Evolutionary conservation across 2,113 vertebrate genomes (phyloP).

Genomic region (Nothobranchius kuhntae): DNA sequence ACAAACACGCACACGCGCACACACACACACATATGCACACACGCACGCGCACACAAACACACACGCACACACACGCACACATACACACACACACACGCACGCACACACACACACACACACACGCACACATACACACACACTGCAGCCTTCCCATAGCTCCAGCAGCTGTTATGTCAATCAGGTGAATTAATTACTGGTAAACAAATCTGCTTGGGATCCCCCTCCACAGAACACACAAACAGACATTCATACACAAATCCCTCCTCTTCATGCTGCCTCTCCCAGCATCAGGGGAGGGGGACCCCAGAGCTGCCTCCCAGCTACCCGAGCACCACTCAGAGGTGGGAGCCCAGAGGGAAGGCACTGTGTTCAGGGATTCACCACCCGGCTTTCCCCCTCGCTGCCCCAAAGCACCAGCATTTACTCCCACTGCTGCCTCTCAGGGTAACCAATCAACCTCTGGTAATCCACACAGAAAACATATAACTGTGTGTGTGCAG

Average conservation of each 20-base stretch:
- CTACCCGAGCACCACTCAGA: slow-evolving; percentile 53
- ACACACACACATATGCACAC: no score
- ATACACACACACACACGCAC: no score
- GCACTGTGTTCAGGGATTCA: slow-evolving; percentile 36
- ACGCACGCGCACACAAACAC: no score
- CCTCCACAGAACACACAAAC: slow-evolving; percentile 54
- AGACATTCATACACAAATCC: slow-evolving; percentile 33
- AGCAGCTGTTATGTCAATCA: slow-evolving; percentile 81
- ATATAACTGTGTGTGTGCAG: slow-evolving; percentile 11
- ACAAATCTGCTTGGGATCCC: slow-evolving; percentile 77
- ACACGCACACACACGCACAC: no score
- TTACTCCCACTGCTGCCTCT: slow-evolving; percentile 52
- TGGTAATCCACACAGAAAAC: slow-evolving; percentile 37
- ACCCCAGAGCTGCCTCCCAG: slow-evolving; percentile 56
- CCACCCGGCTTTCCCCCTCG: slow-evolving; percentile 18
- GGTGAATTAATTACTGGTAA: slow-evolving; percentile 82
- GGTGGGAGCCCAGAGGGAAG: slow-evolving; percentile 58
- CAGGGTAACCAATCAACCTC: slow-evolving; percentile 54
- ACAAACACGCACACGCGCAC: no score
- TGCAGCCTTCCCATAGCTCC: slow-evolving; percentile 59
- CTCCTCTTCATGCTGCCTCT: slow-evolving; percentile 24
- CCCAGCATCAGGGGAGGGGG: slow-evolving; percentile 37
- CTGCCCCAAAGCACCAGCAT: slow-evolving; percentile 57
- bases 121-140: slow-evolving; percentile 18
- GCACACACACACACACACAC: no score